Conservation (phyloP, 2,113 vertebrate genomes). For the Castor canadensis region DNA sequence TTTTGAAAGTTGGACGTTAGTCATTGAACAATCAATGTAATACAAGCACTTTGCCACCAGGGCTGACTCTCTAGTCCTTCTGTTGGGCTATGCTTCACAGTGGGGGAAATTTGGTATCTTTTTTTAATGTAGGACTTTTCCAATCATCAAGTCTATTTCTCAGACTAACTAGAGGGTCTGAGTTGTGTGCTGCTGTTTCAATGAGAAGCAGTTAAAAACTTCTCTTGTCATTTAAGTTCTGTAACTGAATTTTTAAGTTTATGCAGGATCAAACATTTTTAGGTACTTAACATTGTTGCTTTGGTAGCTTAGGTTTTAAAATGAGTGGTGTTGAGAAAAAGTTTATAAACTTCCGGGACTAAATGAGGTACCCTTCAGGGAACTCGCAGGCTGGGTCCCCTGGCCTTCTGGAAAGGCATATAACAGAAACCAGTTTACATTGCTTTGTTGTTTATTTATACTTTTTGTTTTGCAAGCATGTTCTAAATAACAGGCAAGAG, state of each 20-base stretch:
- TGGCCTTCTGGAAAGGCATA: neutral
- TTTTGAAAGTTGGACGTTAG: neutral
- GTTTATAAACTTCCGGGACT: neutral
- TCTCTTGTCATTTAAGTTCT: neutral
- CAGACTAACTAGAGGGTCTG: neutral
- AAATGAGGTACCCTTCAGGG: neutral
- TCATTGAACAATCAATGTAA: neutral
- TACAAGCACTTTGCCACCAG: neutral
- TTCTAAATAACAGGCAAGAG: neutral
- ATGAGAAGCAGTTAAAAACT: neutral
- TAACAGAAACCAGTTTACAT: neutral
- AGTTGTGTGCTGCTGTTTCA: neutral
- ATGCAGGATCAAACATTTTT: neutral
- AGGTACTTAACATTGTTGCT: neutral
- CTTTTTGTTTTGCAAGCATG: neutral
- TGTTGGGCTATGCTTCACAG: neutral
- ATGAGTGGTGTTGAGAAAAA: neutral
- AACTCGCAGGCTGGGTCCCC: neutral
- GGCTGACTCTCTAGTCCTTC: neutral
- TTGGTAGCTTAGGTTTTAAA: slow-evolving; percentile 34
- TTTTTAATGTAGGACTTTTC: neutral
- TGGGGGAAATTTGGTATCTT: neutral
- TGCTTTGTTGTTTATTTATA: slow-evolving; percentile 6
- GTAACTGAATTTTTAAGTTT: neutral
- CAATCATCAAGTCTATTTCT: neutral